A percentile compares a stretch with the other conserved stretches of the same genome.
These are phyloP conservation scores for Sus cebifrons DNA, from an alignment of 2,797 vertebrate species.

Conservation along the genomic window DNA sequence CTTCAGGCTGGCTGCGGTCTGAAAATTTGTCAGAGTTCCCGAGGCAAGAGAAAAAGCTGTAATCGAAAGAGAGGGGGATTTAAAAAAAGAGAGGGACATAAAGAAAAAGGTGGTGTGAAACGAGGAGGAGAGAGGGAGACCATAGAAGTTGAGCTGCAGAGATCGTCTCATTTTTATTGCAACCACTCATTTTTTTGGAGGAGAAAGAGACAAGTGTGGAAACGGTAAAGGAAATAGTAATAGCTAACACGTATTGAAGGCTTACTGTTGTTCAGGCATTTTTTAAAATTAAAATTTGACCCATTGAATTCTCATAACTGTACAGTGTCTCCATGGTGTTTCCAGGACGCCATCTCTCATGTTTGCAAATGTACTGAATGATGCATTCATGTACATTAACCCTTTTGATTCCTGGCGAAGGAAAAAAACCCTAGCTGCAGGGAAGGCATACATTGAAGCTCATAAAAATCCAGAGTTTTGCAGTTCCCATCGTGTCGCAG, in stretches of 20 bases:
- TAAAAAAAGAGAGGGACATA: background rate
- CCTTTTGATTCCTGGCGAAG: background rate
- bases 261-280: background rate
- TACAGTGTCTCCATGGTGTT: background rate
- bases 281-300: background rate
- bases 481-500: no score
- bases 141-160: background rate
- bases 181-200: slow-evolving; percentile 10
- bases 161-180: background rate
- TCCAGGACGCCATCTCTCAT: background rate
- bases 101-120: background rate
- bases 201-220: background rate
- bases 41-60: background rate
- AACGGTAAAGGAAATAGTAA: background rate
- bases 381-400: background rate
- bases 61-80: background rate
- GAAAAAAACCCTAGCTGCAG: background rate
- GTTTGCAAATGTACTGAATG: background rate
- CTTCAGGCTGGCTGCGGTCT: background rate
- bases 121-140: background rate
- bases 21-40: no score
- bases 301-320: background rate
- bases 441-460: background rate
- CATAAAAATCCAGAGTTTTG: background rate
- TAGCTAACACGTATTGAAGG: background rate